A percentile compares a stretch with the other conserved stretches of the same genome.
Conservation (phyloP, 2,113 vertebrate species). For the Phaethornis superciliosus region DNA sequence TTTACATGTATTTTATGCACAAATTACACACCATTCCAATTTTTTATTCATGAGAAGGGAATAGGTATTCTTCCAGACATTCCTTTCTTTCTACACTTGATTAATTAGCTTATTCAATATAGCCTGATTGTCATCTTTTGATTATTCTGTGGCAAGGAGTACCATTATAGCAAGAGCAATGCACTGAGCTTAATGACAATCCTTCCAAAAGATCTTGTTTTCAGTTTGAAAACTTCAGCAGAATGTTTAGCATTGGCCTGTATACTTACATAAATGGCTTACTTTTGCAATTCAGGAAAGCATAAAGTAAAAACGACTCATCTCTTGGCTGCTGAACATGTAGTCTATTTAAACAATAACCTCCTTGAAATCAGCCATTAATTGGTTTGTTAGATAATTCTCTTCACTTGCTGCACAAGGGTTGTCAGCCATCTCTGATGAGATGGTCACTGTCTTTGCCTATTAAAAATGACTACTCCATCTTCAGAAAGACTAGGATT, state of each 20-base stretch:
- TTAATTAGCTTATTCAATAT: background rate
- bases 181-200: background rate
- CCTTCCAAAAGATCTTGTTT: background rate
- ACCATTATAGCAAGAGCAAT: background rate
- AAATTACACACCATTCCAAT: background rate
- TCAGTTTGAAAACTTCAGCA: background rate
- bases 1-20: no score
- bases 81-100: background rate
- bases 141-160: background rate
- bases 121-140: background rate
- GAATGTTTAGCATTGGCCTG: background rate
- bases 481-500: background rate
- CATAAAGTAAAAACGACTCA: background rate
- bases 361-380: background rate
- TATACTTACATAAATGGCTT: background rate
- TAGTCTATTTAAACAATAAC: background rate
- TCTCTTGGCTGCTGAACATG: background rate
- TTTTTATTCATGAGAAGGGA: background rate
- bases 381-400: background rate
- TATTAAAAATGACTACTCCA: background rate
- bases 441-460: background rate
- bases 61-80: rapidly evolving
- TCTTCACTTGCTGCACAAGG: background rate
- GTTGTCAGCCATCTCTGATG: background rate
- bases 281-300: background rate